Evolutionary conservation across 1,140 invertebrate genomes (phyloP).

Genomic region (Archegozetes longisetosus): DNA sequence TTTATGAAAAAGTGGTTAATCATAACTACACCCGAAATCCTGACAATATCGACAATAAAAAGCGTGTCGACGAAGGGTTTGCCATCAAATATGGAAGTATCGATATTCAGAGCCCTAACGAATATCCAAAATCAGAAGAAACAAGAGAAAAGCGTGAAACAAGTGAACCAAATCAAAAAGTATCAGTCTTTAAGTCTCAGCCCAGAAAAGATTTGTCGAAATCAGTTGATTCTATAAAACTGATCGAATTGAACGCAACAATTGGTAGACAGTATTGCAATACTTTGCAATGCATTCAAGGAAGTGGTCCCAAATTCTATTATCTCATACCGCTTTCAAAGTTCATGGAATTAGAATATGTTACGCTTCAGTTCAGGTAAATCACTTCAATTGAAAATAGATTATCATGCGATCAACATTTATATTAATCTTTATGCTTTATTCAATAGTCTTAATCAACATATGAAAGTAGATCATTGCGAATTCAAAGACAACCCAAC

Average conservation of each 20-base stretch:
- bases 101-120: background rate
- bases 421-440: background rate
- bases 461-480: conserved; percentile 21
- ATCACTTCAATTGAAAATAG: background rate
- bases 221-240: conserved; percentile 17
- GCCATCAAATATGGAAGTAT: background rate
- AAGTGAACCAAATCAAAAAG: background rate
- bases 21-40: background rate
- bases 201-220: conserved; percentile 16
- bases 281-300: conserved; percentile 18
- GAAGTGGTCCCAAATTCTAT: conserved; percentile 16
- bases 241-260: conserved; percentile 21
- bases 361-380: conserved; percentile 22
- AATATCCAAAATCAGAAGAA: conserved; percentile 6
- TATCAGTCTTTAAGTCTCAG: background rate
- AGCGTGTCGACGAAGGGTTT: background rate
- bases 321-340: conserved; percentile 21
- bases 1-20: background rate
- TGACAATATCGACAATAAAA: background rate
- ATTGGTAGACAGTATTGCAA: conserved; percentile 20
- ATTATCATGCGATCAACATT: background rate
- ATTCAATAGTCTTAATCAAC: conserved; percentile 15
- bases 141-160: conserved; percentile 2
- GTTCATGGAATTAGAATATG: conserved; percentile 21
- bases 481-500: conserved; percentile 16